A percentile compares a stretch with the other conserved stretches of the same genome.
These are phyloP conservation scores for Thera obeliscata DNA, from an alignment of 2,888 invertebrate genomes.

Conservation along the genomic window DNA sequence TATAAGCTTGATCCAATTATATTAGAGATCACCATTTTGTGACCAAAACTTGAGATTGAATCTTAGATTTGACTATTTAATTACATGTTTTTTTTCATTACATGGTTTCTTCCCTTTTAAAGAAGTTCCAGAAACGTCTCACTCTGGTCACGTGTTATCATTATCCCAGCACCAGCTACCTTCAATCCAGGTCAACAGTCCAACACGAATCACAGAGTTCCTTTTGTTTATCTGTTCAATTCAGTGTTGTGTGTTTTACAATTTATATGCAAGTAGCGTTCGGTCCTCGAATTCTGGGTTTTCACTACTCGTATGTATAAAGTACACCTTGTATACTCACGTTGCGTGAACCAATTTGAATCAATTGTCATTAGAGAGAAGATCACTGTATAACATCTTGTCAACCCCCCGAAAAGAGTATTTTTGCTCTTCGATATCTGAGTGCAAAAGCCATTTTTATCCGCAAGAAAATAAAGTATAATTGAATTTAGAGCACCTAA, in stretches of 20 bases:
- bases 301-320: conserved; percentile 29
- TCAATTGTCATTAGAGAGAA: neutral
- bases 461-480: no score
- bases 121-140: no score
- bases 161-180: neutral
- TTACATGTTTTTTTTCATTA: no score
- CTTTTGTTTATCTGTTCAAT: conserved; percentile 59
- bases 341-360: neutral
- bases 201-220: conserved; percentile 56
- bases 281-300: conserved; percentile 43
- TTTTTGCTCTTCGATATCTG: no score
- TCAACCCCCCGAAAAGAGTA: no score
- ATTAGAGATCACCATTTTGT: no score
- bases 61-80: no score
- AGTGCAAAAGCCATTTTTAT: no score
- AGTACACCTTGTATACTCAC: neutral
- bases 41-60: no score
- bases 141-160: neutral
- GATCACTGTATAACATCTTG: neutral
- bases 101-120: no score
- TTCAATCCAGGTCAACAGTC: conserved; percentile 51
- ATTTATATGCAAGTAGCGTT: conserved; percentile 61
- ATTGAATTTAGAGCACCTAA: no score
- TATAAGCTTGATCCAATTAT: no score
- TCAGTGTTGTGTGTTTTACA: conserved; percentile 60